Percentiles rank a stretch among this genome's conserved stretches.
Conservation (phyloP, 2,888 invertebrate genomes). For the Eristalis tenax region DNA sequence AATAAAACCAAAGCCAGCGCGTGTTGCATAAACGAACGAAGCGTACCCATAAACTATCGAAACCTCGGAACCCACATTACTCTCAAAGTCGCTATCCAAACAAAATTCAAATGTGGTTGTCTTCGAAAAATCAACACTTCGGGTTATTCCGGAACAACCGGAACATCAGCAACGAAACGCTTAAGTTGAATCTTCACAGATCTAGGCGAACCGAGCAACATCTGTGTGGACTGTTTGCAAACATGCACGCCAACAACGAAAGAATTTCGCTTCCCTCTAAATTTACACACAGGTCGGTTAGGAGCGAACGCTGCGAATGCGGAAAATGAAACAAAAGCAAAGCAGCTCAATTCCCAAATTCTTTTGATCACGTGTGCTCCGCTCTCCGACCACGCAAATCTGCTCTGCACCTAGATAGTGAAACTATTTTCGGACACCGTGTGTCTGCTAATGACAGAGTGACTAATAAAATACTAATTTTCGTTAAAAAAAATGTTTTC, state of each 20-base stretch:
- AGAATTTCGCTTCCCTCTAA: background rate
- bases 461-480: background rate
- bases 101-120: background rate
- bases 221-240: background rate
- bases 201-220: background rate
- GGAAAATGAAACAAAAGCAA: conserved; percentile 3
- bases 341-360: background rate
- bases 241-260: background rate
- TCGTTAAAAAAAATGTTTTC: background rate
- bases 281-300: background rate
- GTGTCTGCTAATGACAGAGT: background rate
- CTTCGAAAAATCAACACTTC: background rate
- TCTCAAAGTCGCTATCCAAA: background rate
- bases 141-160: conserved; percentile 1
- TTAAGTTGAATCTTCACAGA: background rate
- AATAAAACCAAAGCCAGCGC: background rate
- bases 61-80: background rate
- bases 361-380: background rate
- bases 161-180: background rate
- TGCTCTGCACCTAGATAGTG: background rate
- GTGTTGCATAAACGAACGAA: background rate
- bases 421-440: background rate
- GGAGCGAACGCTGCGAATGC: background rate
- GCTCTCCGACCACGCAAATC: background rate
- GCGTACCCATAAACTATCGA: background rate